Evolutionary conservation across 1,140 invertebrate genomes (phyloP).

Genomic region (Condylostylus longicornis): DNA sequence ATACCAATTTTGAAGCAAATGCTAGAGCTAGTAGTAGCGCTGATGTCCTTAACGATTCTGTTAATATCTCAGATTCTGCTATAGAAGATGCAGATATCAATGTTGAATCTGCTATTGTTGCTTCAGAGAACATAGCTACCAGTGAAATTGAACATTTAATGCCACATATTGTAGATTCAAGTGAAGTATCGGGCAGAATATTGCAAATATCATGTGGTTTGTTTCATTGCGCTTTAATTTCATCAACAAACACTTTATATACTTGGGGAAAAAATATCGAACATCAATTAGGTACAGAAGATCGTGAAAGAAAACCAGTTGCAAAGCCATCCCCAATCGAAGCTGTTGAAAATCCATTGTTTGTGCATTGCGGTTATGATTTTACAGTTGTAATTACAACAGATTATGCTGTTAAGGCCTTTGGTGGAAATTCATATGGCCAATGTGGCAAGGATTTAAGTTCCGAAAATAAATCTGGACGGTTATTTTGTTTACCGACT

Average conservation of each 20-base stretch:
- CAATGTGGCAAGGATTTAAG: slow-evolving; percentile 33
- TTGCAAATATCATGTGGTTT: slow-evolving; percentile 44
- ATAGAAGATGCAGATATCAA: not conserved
- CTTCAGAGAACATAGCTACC: not conserved
- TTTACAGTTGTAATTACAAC: slow-evolving; percentile 43
- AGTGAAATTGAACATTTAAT: slow-evolving; percentile 34
- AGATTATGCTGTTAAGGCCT: slow-evolving; percentile 40
- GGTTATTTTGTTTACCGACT: slow-evolving; percentile 25
- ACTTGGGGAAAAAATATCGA: slow-evolving; percentile 52
- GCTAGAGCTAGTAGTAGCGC: not conserved
- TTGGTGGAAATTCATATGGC: slow-evolving; percentile 45
- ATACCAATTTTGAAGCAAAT: slow-evolving; percentile 10
- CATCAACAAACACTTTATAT: slow-evolving; percentile 42
- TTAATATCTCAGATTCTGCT: too few relatives aligned
- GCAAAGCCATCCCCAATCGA: slow-evolving; percentile 27
- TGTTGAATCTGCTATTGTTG: not conserved
- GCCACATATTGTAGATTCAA: slow-evolving; percentile 42
- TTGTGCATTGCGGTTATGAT: slow-evolving; percentile 41
- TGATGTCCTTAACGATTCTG: not conserved
- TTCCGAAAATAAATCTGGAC: slow-evolving; percentile 18
- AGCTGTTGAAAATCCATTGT: slow-evolving; percentile 29
- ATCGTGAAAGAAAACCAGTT: slow-evolving; percentile 36
- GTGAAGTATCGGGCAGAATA: slow-evolving; percentile 40
- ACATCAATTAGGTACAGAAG: slow-evolving; percentile 45
- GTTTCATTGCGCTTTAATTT: slow-evolving; percentile 45